phyloP scores from a whole-genome alignment of 2,797 vertebrate genomes.

The Muraenolepis orangiensis region DNA sequence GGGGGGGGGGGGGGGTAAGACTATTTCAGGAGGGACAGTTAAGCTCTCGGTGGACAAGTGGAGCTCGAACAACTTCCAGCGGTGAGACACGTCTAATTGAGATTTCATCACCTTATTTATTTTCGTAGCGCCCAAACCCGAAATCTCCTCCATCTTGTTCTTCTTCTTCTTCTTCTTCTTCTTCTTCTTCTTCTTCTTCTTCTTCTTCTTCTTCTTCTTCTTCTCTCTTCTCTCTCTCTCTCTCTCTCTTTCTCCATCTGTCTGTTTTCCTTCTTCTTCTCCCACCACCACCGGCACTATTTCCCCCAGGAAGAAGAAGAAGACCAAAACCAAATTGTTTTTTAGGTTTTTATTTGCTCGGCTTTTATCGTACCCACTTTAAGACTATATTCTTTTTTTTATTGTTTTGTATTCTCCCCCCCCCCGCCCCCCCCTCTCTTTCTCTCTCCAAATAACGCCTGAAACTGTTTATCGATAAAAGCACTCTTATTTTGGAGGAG shows the following conservation, averaged over 20 bases:
- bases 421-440: too few relatives aligned
- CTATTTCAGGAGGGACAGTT: conserved; percentile 59
- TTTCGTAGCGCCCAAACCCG: conserved; percentile 50
- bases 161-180: not conserved
- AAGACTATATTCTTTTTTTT: conserved; percentile 32
- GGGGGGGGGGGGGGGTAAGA: conserved; percentile 24
- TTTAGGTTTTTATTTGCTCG: conserved; percentile 64
- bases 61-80: conserved; percentile 53
- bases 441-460: not conserved
- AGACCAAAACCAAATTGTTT: conserved; percentile 64
- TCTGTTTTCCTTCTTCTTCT: too few relatives aligned
- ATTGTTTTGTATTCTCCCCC: conserved; percentile 24
- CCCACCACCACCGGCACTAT: conserved; percentile 36
- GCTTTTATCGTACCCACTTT: conserved; percentile 36
- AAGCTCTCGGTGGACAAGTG: conserved; percentile 49
- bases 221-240: too few relatives aligned
- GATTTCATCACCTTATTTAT: conserved; percentile 71
- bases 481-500: not conserved
- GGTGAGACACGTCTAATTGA: conserved; percentile 71
- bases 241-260: too few relatives aligned
- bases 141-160: conserved; percentile 22
- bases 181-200: not conserved
- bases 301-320: conserved; percentile 61
- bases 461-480: conserved; percentile 56
- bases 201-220: not conserved